Evolutionary conservation across 2,797 vertebrate species (phyloP).

Genomic region (Otus scops): DNA sequence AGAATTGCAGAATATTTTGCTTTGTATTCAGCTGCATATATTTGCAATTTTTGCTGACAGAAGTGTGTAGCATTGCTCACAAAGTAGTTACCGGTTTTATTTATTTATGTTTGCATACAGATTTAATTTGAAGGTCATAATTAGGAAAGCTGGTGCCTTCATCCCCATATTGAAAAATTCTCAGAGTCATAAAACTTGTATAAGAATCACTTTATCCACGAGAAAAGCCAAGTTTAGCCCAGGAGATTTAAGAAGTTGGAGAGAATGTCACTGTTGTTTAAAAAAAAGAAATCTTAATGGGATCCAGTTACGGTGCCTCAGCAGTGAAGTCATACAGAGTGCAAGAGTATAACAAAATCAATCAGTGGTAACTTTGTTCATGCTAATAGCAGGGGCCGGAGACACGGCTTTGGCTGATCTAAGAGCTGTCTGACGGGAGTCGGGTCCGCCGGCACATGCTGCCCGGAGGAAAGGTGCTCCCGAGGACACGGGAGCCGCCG

Average conservation of each 20-base stretch:
- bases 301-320: background rate
- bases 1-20: background rate
- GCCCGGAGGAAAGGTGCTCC: background rate
- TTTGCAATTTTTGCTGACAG: background rate
- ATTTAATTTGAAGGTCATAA: background rate
- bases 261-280: background rate
- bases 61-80: fast-evolving
- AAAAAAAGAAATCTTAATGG: background rate
- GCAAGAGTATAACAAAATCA: background rate
- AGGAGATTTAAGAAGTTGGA: background rate
- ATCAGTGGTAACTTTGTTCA: background rate
- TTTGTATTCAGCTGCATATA: background rate
- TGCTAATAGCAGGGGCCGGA: background rate
- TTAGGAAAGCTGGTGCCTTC: background rate
- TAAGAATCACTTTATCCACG: background rate
- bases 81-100: background rate
- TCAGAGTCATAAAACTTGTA: background rate
- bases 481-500: fast-evolving
- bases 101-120: background rate
- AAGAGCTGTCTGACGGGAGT: background rate
- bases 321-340: background rate
- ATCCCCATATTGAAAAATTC: background rate
- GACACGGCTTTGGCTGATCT: background rate
- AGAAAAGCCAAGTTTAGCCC: background rate
- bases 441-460: background rate